These are phyloP conservation scores for Plagodis dolabraria DNA, from an alignment of 2,888 invertebrate genomes.

Conservation along the genomic window DNA sequence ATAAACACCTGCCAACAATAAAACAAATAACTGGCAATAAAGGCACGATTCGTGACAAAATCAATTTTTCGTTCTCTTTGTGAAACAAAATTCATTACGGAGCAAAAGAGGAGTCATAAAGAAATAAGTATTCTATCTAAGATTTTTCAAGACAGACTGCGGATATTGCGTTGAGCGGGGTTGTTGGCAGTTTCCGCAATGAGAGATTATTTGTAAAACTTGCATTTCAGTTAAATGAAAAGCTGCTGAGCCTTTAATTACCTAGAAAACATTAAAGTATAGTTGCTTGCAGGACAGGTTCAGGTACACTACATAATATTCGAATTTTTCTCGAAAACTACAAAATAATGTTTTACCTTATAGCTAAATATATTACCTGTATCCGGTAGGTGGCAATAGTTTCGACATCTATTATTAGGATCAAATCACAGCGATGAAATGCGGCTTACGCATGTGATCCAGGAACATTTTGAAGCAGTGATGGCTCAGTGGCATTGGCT, in stretches of 20 bases:
- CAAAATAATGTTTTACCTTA: no score
- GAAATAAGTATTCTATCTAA: slow-evolving; percentile 22
- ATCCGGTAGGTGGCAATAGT: no score
- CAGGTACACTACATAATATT: neutral
- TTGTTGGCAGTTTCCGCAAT: slow-evolving; percentile 33
- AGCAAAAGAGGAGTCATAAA: slow-evolving; percentile 10
- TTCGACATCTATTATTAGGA: no score
- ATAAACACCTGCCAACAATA: no score
- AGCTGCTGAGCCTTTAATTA: slow-evolving; percentile 1
- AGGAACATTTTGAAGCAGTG: no score
- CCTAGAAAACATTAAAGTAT: neutral
- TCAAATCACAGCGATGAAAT: no score
- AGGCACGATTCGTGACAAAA: no score
- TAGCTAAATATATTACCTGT: no score
- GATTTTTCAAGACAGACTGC: slow-evolving; percentile 35
- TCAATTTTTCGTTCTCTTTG: no score
- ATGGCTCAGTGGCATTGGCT: no score
- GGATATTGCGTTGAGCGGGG: slow-evolving; percentile 40
- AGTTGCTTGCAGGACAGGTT: neutral
- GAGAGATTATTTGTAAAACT: slow-evolving; percentile 25
- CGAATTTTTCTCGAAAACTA: neutral
- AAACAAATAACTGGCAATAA: no score
- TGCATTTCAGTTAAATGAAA: slow-evolving; percentile 20
- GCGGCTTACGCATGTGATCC: no score
- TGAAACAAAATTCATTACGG: neutral